Base-by-base conservation (phyloP, 1,140 invertebrate species). In the Zeugodacus cucurbitae region DNA sequence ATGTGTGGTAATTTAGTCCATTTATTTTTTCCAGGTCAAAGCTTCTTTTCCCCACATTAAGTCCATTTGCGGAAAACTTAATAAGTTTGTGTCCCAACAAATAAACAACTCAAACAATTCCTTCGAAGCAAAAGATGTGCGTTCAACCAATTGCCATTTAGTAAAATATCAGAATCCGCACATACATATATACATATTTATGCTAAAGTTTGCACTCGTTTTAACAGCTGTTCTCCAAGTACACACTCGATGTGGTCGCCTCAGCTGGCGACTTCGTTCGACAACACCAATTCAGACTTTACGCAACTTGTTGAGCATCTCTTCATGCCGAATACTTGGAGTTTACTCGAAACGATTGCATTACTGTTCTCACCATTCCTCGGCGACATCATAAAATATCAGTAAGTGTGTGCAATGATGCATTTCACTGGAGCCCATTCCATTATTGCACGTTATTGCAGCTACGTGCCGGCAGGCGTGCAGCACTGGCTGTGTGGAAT, bases 241-340 rank as follows among this genome's bases (percentile, higher is more conserved):
- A 90, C 11, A 91, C 90, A 4, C 85, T 92, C 1, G 90, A 92
- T 70, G 91, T 92, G 34, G 78, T 92, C 1, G 91, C 90, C 14
- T 91, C 91, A 0, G 89, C 88, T 1, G 89, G 89, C 1, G 91
- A 90, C 90, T 11, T 89, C 89, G 4, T 85, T 92, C 5, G 22
- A 59, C 7, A 11, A 48, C 26, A 20, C 1, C 0, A 10, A 64
- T 4, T 90, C 89, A 11, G 86, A 89, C 14, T 91, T 91, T 89
- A 85, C 89, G 10, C 1, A 88, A 44, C 70, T 89, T 41, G 29
- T 91, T 14, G 88, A 88, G 1, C 89, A 90, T 1, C 74, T 92
- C 0, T 92, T 92, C 20, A 88, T 90, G 70, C 89, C 90, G 0
- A 90, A 89, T n/a, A 7, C 58, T 2, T 89, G 88, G 87, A 91